Evolutionary conservation across 2,113 vertebrate genomes (phyloP).

Genomic region (Myocastor coypus): DNA sequence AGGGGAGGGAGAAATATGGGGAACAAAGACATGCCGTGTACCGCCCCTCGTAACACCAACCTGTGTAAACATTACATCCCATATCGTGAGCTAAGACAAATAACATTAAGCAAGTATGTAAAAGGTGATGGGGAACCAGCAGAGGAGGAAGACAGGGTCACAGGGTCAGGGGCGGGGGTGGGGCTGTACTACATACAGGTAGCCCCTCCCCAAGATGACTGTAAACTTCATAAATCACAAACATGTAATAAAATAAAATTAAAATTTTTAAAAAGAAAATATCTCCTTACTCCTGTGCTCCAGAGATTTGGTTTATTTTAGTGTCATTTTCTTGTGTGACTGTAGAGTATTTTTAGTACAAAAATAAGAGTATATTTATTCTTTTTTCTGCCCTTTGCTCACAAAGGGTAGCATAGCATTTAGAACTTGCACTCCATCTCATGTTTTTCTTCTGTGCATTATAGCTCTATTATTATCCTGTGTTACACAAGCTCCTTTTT

Average conservation of each 20-base stretch:
- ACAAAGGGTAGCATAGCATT: background rate
- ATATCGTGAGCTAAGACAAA: background rate
- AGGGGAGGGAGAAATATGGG: background rate
- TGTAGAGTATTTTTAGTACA: conserved; percentile 12
- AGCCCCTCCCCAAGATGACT: background rate
- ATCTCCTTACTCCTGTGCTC: too few relatives aligned
- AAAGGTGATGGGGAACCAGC: background rate
- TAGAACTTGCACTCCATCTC: background rate
- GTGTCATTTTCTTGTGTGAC: background rate
- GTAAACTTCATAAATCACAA: background rate
- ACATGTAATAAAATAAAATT: background rate
- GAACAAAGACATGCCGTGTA: background rate
- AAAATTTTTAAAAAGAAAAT: background rate
- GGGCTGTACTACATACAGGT: background rate
- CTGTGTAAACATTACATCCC: background rate
- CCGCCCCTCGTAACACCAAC: background rate
- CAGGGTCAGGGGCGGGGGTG: too few relatives aligned
- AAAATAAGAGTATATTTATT: background rate
- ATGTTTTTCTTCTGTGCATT: background rate
- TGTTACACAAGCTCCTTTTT: background rate
- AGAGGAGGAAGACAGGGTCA: background rate
- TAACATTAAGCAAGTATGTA: background rate
- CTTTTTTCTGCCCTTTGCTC: background rate
- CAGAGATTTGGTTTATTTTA: background rate
- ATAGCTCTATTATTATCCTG: background rate